phyloP scores from a whole-genome alignment of 2,797 vertebrate genomes.

The Coranthus polyacanthus region DNA sequence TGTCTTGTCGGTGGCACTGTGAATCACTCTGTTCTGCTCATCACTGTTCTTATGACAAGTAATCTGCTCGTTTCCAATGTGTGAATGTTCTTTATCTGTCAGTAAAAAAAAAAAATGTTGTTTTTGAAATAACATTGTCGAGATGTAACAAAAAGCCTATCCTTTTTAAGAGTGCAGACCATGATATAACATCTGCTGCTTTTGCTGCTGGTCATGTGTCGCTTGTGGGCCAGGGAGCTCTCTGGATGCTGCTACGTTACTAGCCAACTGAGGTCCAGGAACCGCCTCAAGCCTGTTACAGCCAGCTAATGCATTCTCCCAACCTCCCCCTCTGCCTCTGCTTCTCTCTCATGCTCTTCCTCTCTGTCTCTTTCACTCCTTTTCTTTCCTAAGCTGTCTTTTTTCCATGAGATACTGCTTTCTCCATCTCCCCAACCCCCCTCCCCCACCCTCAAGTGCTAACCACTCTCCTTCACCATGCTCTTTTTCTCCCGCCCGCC shows the following conservation, averaged over 20 bases:
- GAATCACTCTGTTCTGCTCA: conserved; percentile 19
- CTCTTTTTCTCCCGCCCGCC: conserved; percentile 66
- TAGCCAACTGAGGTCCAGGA: conserved; percentile 75
- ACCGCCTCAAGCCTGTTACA: conserved; percentile 82
- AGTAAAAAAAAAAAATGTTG: background rate
- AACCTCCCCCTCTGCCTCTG: conserved; percentile 68
- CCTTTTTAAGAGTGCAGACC: conserved; percentile 18
- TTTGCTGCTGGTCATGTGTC: conserved; percentile 67
- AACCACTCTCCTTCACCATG: conserved; percentile 76
- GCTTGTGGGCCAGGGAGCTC: conserved; percentile 57
- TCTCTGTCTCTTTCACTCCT: conserved; percentile 67
- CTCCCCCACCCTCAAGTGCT: conserved; percentile 68
- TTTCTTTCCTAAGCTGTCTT: conserved; percentile 71
- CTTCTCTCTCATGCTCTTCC: conserved; percentile 69
- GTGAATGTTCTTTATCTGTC: background rate
- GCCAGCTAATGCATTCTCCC: conserved; percentile 79
- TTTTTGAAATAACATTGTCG: background rate
- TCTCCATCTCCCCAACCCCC: conserved; percentile 66
- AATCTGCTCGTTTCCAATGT: background rate
- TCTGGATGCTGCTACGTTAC: conserved; percentile 74
- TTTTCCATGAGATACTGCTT: conserved; percentile 79
- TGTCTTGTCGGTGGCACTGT: conserved; percentile 10
- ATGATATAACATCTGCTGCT: conserved; percentile 51
- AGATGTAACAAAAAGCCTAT: conserved; percentile 6
- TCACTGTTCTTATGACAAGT: background rate